Percentiles rank a stretch among this genome's conserved stretches.
Evolutionary conservation across 2,113 vertebrate species (phyloP).

Genomic region (Cathartes aura): DNA sequence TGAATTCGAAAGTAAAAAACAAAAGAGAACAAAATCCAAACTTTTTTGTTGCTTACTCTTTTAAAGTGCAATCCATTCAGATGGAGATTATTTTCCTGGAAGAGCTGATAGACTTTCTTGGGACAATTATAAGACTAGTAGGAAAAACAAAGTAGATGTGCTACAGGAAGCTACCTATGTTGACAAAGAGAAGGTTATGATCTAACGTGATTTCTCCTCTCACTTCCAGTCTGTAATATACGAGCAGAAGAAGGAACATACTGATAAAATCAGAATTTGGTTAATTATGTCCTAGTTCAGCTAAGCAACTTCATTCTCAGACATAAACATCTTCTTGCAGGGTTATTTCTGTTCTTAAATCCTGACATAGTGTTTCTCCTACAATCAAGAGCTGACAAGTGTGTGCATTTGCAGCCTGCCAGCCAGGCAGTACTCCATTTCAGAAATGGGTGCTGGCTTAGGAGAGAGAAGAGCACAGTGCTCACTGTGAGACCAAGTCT

Average conservation of each 20-base stretch:
- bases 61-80: neutral
- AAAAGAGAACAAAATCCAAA: neutral
- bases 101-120: neutral
- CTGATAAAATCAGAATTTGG: neutral
- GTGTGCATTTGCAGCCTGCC: neutral
- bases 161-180: neutral
- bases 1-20: neutral
- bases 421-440: neutral
- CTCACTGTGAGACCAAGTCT: neutral
- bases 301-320: neutral
- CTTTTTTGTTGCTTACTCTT: neutral
- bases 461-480: neutral
- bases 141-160: neutral
- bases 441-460: neutral
- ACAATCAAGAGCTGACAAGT: neutral
- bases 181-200: neutral
- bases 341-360: neutral
- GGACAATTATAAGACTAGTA: neutral
- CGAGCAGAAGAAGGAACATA: neutral
- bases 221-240: neutral
- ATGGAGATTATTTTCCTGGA: neutral
- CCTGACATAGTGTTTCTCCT: neutral
- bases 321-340: neutral
- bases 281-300: neutral
- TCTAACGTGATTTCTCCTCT: neutral